These are phyloP conservation scores for Serrognathus titanus DNA, from an alignment of 2,888 invertebrate genomes.

Conservation along the genomic window DNA sequence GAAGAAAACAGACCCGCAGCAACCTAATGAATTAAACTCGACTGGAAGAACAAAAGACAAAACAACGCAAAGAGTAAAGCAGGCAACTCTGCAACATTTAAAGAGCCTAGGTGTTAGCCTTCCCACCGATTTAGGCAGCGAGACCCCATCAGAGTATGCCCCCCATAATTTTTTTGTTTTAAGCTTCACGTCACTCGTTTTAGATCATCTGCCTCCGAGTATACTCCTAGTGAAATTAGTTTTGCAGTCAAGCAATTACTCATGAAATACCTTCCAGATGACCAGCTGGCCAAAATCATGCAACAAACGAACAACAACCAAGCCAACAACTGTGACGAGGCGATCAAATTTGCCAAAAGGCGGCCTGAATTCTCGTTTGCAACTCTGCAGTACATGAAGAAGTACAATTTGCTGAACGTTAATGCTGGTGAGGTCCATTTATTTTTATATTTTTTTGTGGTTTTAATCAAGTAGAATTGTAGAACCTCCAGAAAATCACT, in stretches of 20 bases:
- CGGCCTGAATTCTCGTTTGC: slow-evolving; percentile 65
- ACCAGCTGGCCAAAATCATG: slow-evolving; percentile 45
- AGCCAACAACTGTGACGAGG: slow-evolving; percentile 11
- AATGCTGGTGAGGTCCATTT: slow-evolving; percentile 3
- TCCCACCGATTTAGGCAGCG: slow-evolving; percentile 28
- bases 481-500: neutral
- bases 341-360: slow-evolving; percentile 32
- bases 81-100: slow-evolving; percentile 44
- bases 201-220: slow-evolving; percentile 22
- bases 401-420: slow-evolving; percentile 53
- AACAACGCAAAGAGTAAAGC: slow-evolving; percentile 41
- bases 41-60: slow-evolving; percentile 22
- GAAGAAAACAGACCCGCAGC: slow-evolving; percentile 40
- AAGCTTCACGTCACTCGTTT: neutral
- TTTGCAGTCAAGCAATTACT: slow-evolving; percentile 56
- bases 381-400: slow-evolving; percentile 69
- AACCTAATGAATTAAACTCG: neutral
- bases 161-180: no score
- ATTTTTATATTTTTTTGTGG: neutral
- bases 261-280: slow-evolving; percentile 55
- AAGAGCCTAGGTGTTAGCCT: slow-evolving; percentile 42
- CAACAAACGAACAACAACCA: slow-evolving; percentile 10
- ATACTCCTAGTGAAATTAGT: slow-evolving; percentile 49
- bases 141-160: no score
- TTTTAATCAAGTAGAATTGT: neutral